Evolutionary conservation across 2,113 vertebrate genomes (phyloP).

Genomic region (Vulpes vulpes): DNA sequence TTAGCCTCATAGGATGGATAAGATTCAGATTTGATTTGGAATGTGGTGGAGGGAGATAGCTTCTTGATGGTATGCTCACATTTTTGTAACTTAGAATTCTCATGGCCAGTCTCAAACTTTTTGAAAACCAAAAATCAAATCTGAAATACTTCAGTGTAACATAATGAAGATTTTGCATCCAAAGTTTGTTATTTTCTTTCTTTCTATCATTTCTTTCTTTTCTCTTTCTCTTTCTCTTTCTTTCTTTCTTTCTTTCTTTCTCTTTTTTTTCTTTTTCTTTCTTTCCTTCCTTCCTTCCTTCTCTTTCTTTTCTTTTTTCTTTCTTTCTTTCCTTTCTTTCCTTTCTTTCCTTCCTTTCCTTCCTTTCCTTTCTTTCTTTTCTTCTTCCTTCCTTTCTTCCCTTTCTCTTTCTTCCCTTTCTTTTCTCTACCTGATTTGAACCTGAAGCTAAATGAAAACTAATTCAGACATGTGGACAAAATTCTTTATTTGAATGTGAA

Average conservation of each 20-base stretch:
- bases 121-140: conserved; percentile 1
- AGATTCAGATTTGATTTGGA: background rate
- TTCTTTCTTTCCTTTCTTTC: no score
- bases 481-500: background rate
- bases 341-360: background rate
- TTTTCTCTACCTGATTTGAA: background rate
- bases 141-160: background rate
- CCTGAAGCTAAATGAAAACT: background rate
- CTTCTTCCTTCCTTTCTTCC: no score
- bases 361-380: no score
- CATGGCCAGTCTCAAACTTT: background rate
- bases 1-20: background rate
- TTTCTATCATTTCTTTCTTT: background rate
- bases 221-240: background rate
- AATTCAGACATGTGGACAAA: background rate
- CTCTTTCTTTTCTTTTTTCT: no score
- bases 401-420: no score
- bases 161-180: background rate
- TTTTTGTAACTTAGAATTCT: conserved; percentile 8
- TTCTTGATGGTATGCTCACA: background rate
- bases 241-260: no score
- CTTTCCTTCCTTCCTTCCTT: no score
- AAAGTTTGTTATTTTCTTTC: background rate
- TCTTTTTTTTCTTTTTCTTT: no score
- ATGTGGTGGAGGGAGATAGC: background rate